phyloP scores from a whole-genome alignment of 2,113 vertebrate species.

The Sinocyclocheilus grahami region DNA sequence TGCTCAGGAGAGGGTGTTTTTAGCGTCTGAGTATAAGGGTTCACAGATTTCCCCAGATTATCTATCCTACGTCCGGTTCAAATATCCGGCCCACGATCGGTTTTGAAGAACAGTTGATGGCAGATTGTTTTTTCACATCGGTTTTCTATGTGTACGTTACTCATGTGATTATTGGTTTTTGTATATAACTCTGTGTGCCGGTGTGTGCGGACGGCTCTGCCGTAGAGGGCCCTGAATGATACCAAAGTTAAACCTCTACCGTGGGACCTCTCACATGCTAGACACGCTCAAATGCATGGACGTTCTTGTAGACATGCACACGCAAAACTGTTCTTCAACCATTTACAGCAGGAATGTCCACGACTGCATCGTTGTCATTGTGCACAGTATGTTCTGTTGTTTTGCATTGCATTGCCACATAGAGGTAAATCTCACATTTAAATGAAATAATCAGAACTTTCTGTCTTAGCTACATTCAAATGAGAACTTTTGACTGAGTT shows the following conservation, averaged over 20 bases:
- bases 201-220: slow-evolving; percentile 29
- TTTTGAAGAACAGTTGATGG: slow-evolving; percentile 10
- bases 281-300: slow-evolving; percentile 52
- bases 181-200: slow-evolving; percentile 53
- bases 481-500: not conserved
- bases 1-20: slow-evolving; percentile 53
- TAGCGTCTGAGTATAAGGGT: slow-evolving; percentile 48
- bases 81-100: slow-evolving; percentile 6
- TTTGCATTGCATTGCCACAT: slow-evolving; percentile 14
- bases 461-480: not conserved
- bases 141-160: not conserved
- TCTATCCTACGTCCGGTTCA: not conserved
- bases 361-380: slow-evolving; percentile 23
- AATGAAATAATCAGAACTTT: not conserved
- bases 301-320: slow-evolving; percentile 58
- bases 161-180: slow-evolving; percentile 46
- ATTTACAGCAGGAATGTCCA: slow-evolving; percentile 48
- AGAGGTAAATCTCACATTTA: not conserved
- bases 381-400: slow-evolving; percentile 51
- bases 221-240: slow-evolving; percentile 70
- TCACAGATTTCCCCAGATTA: slow-evolving; percentile 46
- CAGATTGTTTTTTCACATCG: slow-evolving; percentile 44
- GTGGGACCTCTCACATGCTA: slow-evolving; percentile 48
- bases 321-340: slow-evolving; percentile 32
- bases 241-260: slow-evolving; percentile 73